A percentile compares a stretch with the other conserved stretches of the same genome.
phyloP scores from a whole-genome alignment of 2,888 invertebrate genomes.

The Sipha maydis region DNA sequence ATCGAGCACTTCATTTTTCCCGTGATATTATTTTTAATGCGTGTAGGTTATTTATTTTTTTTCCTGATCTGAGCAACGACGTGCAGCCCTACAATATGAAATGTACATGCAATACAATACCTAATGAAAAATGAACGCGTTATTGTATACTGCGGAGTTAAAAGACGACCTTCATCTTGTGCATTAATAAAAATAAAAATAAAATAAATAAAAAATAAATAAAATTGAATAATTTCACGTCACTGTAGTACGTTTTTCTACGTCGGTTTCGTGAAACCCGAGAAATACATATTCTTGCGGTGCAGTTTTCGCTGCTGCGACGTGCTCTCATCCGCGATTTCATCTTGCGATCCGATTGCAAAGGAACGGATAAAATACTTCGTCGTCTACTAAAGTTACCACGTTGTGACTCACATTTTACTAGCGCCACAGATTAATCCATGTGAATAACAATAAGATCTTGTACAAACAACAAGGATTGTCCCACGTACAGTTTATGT shows the following conservation, averaged over 20 bases:
- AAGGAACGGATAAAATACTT: not conserved
- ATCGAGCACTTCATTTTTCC: not conserved
- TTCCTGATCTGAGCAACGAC: slow-evolving; percentile 21
- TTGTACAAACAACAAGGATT: not conserved
- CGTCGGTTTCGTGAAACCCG: not conserved
- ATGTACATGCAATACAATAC: not conserved
- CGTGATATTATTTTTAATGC: not conserved
- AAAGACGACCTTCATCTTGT: not conserved
- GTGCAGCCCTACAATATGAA: not conserved
- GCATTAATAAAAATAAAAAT: not conserved
- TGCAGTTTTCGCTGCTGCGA: not conserved
- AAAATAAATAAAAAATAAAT: too few relatives aligned
- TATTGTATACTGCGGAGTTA: not conserved
- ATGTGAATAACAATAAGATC: not conserved
- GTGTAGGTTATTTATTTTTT: not conserved
- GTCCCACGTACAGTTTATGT: not conserved
- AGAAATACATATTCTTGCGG: not conserved
- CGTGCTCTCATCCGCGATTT: not conserved
- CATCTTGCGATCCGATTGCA: not conserved
- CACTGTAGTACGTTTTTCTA: too few relatives aligned
- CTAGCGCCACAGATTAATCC: too few relatives aligned
- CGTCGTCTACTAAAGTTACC: not conserved
- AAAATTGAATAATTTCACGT: too few relatives aligned
- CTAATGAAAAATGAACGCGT: not conserved
- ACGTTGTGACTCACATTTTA: not conserved